Evolutionary conservation across 2,113 vertebrate species (phyloP).

Genomic region (Melanostigma gelatinosum): DNA sequence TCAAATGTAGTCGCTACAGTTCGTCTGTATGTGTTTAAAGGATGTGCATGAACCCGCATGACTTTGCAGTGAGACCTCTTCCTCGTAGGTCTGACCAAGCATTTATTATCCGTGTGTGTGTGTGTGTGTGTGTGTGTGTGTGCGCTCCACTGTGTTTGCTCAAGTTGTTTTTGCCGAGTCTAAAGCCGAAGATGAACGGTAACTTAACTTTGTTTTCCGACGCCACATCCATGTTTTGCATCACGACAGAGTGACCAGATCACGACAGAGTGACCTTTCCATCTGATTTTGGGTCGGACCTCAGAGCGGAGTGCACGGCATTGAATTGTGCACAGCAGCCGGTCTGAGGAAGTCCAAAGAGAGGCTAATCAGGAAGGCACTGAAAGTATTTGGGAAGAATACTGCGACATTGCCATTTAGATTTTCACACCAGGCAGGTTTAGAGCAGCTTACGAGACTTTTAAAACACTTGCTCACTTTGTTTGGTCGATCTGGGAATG

Average conservation of each 20-base stretch:
- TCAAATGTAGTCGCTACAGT: neutral
- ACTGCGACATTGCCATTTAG: neutral
- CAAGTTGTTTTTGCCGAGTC: constrained; percentile 12
- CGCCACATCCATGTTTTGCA: neutral
- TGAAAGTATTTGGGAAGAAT: no score
- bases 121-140: neutral
- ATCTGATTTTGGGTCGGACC: neutral
- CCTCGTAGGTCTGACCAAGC: neutral
- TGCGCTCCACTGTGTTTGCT: neutral
- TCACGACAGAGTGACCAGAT: neutral
- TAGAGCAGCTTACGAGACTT: constrained; percentile 3
- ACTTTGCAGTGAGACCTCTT: constrained; percentile 26
- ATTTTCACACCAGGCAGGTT: constrained; percentile 8
- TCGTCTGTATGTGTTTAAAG: constrained; percentile 19
- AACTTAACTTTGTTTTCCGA: neutral
- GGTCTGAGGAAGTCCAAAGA: neutral
- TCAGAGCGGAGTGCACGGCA: neutral
- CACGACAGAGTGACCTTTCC: constrained; percentile 10
- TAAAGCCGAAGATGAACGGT: neutral
- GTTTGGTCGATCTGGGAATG: neutral
- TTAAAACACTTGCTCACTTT: neutral
- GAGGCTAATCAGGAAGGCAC: neutral
- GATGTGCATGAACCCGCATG: constrained; percentile 50
- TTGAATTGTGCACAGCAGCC: neutral
- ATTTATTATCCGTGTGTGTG: neutral